Base-by-base conservation (phyloP, 2,113 vertebrate genomes). In the Platycercus adscitus region DNA sequence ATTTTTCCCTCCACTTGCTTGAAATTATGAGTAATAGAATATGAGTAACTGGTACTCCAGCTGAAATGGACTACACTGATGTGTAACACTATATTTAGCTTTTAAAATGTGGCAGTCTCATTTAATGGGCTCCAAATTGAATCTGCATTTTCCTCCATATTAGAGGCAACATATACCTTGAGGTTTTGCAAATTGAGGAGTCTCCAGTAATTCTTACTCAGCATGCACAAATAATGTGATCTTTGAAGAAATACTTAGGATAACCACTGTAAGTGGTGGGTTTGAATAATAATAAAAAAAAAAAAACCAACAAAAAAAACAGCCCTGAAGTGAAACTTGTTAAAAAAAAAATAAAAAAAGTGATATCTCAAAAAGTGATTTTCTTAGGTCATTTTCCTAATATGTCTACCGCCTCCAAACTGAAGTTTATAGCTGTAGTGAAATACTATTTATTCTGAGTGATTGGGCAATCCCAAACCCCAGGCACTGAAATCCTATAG, bases 61-160 rank as follows among this genome's bases (percentile, higher is more conserved):
- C 70, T 91, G 95, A 97, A 97, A 92, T 96, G 94, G 97, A 96
- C 94, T 97, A 89, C 83, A 70, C 49, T 91, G 79, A 72, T 82
- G 49, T 88, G 71, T 84, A 85, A 39, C 39, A 39, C 80, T 91
- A 25, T 95, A 91, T 97, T 97, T 96, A 93, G 77, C 71, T 96
- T 95, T 95, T 89, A 88, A 86, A 93, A 53, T 50, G 35, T 91
- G 88, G 86, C 39, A 86, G 35, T 93, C 79, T 87, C 77, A 72
- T 82, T 94, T 91, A 89, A 87, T 84, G 82, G 63, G 33, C 64
- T 90, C 39, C 78, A 92, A 95, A 90, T 44, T 80, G 46, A 89
- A 55, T 33, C 25, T 92, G 33, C 14, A 3, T 96, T 93, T 77
- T 89, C 37, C 31, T 75, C 39, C 28, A 44, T 86, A 84, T 93